A percentile compares a stretch with the other conserved stretches of the same genome.
Conservation (phyloP, 2,113 vertebrate genomes). For the Danionella cerebrum region DNA sequence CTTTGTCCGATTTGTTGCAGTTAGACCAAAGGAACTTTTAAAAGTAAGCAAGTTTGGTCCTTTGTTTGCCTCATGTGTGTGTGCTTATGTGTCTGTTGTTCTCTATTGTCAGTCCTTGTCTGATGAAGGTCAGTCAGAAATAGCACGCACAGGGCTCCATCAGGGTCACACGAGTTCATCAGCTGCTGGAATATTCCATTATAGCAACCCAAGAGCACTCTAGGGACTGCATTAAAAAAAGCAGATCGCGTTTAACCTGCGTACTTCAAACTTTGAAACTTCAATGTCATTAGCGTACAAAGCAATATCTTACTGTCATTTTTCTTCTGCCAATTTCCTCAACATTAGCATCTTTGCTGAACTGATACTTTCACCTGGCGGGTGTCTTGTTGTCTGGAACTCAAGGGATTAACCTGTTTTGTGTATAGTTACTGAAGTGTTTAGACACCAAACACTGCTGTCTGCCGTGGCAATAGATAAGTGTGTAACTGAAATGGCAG, state of each 20-base stretch:
- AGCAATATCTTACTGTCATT: no score
- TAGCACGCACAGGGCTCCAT: not conserved
- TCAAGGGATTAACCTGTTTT: not conserved
- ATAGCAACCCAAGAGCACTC: not conserved
- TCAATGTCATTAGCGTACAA: no score
- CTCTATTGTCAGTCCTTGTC: conserved; percentile 3
- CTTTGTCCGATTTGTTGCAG: no score
- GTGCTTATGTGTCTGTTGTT: not conserved
- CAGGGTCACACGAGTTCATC: not conserved
- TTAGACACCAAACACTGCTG: not conserved
- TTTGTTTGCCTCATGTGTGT: not conserved
- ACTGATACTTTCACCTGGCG: no score
- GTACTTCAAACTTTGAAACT: no score
- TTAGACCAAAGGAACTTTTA: not conserved
- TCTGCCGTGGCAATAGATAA: not conserved
- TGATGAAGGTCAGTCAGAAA: conserved; percentile 16
- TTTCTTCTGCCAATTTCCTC: no score
- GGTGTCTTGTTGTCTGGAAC: no score
- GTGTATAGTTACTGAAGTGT: not conserved
- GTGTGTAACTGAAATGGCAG: not conserved
- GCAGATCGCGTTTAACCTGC: no score
- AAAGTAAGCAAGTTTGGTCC: not conserved
- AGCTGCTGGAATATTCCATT: not conserved
- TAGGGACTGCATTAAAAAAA: not conserved
- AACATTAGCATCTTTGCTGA: no score